These are phyloP conservation scores for Heliconius ethilla DNA, from an alignment of 2,888 invertebrate genomes.

Conservation along the genomic window DNA sequence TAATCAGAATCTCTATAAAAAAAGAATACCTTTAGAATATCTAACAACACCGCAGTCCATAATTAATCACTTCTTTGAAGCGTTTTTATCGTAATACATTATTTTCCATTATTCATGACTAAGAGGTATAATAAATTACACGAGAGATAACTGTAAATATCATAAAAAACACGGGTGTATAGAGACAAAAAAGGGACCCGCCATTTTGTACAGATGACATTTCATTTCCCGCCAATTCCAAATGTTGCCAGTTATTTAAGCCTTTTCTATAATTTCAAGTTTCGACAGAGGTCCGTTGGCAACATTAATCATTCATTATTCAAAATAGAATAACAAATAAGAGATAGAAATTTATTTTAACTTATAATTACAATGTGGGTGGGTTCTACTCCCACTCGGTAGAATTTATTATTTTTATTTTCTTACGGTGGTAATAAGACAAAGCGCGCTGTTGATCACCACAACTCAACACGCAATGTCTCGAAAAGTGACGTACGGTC, in stretches of 20 bases:
- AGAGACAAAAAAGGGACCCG: slow-evolving; percentile 41
- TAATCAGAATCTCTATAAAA: background rate
- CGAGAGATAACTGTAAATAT: slow-evolving; percentile 35
- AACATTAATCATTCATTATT: slow-evolving; percentile 32
- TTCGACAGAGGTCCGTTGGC: slow-evolving; percentile 37
- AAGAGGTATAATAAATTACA: slow-evolving; percentile 43
- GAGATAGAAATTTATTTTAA: background rate
- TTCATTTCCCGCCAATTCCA: slow-evolving; percentile 47
- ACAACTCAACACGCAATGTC: no score
- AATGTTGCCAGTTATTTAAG: slow-evolving; percentile 47
- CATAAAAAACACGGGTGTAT: slow-evolving; percentile 36
- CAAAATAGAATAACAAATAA: background rate
- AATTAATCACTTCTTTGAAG: slow-evolving; percentile 37
- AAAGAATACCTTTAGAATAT: background rate
- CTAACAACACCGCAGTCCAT: slow-evolving; percentile 27
- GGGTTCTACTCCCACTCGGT: no score
- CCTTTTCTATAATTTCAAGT: slow-evolving; percentile 32
- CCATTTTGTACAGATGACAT: slow-evolving; percentile 46
- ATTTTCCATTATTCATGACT: slow-evolving; percentile 43
- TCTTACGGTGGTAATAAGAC: background rate
- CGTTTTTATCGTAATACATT: slow-evolving; percentile 40
- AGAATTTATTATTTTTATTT: background rate
- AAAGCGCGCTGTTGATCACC: background rate
- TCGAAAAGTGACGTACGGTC: no score
- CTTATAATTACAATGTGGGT: no score